These are phyloP conservation scores for Argyrosomus regius DNA, from an alignment of 2,797 vertebrate species.

Conservation along the genomic window DNA sequence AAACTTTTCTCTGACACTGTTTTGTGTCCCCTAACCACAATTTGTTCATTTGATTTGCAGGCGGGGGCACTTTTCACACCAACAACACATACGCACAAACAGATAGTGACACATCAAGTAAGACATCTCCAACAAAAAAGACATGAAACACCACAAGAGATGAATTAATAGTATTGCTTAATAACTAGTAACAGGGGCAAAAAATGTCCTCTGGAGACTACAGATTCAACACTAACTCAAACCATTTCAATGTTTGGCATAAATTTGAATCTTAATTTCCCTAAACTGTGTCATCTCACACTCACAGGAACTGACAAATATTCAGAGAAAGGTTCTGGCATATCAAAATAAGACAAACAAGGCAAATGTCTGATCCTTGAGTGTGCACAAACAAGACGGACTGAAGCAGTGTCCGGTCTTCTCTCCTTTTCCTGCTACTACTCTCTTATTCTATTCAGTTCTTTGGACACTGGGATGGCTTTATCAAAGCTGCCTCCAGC, in stretches of 20 bases:
- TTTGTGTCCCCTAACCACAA: not conserved
- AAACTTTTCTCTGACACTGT: not conserved
- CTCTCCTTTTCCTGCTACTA: constrained; percentile 5
- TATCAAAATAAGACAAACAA: constrained; percentile 35
- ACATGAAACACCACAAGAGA: constrained; percentile 23
- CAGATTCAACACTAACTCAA: constrained; percentile 38
- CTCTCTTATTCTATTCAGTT: constrained; percentile 30
- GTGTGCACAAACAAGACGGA: constrained; percentile 19
- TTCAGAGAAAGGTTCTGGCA: constrained; percentile 40
- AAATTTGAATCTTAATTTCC: constrained; percentile 56
- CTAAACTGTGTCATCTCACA: constrained; percentile 54
- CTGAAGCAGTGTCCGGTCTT: not conserved
- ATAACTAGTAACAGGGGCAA: constrained; percentile 27
- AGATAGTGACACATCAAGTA: constrained; percentile 11
- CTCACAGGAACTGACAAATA: constrained; percentile 45
- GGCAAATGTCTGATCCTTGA: constrained; percentile 34
- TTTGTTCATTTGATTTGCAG: constrained; percentile 1
- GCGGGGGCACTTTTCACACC: not conserved
- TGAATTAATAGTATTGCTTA: constrained; percentile 48
- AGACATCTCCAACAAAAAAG: constrained; percentile 24
- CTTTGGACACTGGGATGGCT: constrained; percentile 48
- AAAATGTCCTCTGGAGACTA: constrained; percentile 23
- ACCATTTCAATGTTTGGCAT: constrained; percentile 57
- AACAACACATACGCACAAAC: not conserved
- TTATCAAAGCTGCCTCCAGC: constrained; percentile 59